Base-by-base conservation (phyloP, 2,797 vertebrate species). In the Acanthiza pusilla region DNA sequence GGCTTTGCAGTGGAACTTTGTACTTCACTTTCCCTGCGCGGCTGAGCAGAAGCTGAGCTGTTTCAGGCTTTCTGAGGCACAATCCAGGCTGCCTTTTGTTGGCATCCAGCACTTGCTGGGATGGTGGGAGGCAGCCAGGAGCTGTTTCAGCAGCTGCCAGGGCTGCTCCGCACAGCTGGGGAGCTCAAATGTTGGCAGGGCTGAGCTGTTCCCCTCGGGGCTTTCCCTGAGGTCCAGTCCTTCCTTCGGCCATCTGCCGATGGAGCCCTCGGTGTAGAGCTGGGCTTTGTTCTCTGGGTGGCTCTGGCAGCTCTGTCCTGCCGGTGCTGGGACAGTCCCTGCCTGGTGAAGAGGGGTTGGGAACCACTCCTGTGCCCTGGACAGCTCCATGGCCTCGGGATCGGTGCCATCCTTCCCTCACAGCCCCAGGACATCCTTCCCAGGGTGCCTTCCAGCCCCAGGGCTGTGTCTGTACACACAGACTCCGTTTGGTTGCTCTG, bases 361-460 rank as follows among this genome's bases (percentile, higher is more conserved):
- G 29, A 5, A 29, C 65, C 40, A 29, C 18, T 40, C n/a, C 53
- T 4, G 0, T 38, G 43, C 34, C 55, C 2, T 0, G 53, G 53
- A 9, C 34, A 30, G 22, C 30, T 21, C 48, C 36, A 4, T 0
- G 32, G 48, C 16, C 34, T 30, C 5, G 1, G 45, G 29, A 13
- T 34, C 61, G 16, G n/a, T 11, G 42, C 43, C 3, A 1, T 58
- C 43, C 50, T 36, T 36, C 45, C 30, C 55, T 71, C 0, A 2
- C 30, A 11, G 3, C 10, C 42, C 9, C 16, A n/a, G 17, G 34
- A n/a, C 26, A 1, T 7, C 38, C 63, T 43, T 23, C 51, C 36
- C 51, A 6, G 38, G 1, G 22, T 13, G 63, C 17, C 32, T 32
- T 34, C 21, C 50, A 30, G 51, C 26, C 51, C 36, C 53, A 7